A percentile compares a stretch with the other conserved stretches of the same genome.
Evolutionary conservation across 2,797 vertebrate species (phyloP).

Genomic region (Semotilus atromaculatus): DNA sequence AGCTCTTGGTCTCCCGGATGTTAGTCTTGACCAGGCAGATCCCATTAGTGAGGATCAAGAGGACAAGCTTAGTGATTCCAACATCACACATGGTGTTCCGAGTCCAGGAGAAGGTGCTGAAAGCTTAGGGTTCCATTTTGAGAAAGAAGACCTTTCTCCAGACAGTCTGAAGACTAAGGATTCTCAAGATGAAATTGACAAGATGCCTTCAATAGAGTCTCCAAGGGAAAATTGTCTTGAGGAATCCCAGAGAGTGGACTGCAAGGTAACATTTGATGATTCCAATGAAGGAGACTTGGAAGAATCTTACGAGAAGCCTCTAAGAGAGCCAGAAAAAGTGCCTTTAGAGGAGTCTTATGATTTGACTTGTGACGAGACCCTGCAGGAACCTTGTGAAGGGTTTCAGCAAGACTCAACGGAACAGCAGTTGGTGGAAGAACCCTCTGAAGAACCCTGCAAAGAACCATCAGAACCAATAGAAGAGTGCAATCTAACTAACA

Average conservation of each 20-base stretch:
- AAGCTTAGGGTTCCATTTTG: constrained; percentile 69
- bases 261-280: constrained; percentile 48
- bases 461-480: constrained; percentile 49
- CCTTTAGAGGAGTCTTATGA: constrained; percentile 53
- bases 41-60: constrained; percentile 65
- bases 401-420: constrained; percentile 58
- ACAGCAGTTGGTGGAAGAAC: constrained; percentile 56
- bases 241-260: constrained; percentile 30
- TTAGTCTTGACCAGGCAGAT: constrained; percentile 66
- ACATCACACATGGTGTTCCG: constrained; percentile 66
- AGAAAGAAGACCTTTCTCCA: constrained; percentile 70
- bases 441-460: constrained; percentile 51
- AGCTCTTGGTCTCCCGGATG: constrained; percentile 74
- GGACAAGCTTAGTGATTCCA: constrained; percentile 70
- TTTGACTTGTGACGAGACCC: constrained; percentile 46
- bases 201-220: constrained; percentile 58
- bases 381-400: constrained; percentile 49
- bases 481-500: constrained; percentile 53
- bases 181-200: constrained; percentile 51
- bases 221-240: constrained; percentile 54
- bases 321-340: constrained; percentile 49
- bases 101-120: constrained; percentile 67
- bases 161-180: constrained; percentile 49
- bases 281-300: constrained; percentile 50
- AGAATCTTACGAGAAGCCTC: constrained; percentile 50